phyloP scores from a whole-genome alignment of 2,113 vertebrate genomes.

The Saimiri boliviensis region DNA sequence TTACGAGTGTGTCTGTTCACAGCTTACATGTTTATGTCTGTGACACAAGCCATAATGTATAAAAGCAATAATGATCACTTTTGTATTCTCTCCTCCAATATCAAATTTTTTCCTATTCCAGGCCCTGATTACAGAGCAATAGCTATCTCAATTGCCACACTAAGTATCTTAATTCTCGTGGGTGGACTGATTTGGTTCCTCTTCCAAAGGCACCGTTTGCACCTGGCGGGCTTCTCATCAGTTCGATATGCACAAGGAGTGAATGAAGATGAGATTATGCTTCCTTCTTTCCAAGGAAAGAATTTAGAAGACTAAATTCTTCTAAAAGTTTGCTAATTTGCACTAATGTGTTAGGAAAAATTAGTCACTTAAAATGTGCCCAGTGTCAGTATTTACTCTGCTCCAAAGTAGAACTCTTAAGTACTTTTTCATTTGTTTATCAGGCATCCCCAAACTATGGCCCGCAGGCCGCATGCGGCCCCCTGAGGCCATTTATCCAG shows the following conservation, averaged over 20 bases:
- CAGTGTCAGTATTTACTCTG: constrained; percentile 59
- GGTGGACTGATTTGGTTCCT: constrained; percentile 82
- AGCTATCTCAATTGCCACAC: constrained; percentile 85
- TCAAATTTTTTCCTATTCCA: constrained; percentile 67
- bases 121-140: constrained; percentile 84
- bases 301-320: constrained; percentile 51
- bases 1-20: not conserved
- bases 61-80: not conserved
- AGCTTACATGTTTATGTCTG: not conserved
- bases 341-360: constrained; percentile 37
- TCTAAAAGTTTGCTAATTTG: constrained; percentile 47
- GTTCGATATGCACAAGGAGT: constrained; percentile 92
- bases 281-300: constrained; percentile 60
- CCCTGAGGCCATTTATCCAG: no score
- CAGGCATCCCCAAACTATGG: no score
- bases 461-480: no score
- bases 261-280: constrained; percentile 88
- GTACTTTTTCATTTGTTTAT: not conserved
- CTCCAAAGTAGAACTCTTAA: not conserved
- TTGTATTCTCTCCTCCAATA: not conserved
- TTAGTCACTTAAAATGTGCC: constrained; percentile 37
- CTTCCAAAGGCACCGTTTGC: constrained; percentile 86
- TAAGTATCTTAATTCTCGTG: constrained; percentile 82
- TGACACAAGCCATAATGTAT: not conserved
- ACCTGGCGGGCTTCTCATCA: constrained; percentile 84